Base-by-base conservation (phyloP, 2,888 invertebrate genomes). In the Lepidocyrtoides sp. region DNA sequence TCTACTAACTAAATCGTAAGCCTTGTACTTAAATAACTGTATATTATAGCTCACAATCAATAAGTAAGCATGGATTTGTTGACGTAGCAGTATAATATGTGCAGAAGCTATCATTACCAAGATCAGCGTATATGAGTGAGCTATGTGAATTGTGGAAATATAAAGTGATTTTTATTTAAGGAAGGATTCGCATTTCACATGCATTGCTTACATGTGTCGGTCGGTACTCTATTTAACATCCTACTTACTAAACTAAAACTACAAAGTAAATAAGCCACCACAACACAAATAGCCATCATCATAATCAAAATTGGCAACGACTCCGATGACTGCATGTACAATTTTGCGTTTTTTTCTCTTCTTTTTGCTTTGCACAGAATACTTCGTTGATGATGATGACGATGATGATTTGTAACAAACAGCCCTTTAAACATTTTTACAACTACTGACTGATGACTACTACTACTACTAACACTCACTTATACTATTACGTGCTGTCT, bases 241-340 rank as follows among this genome's bases (percentile, higher is more conserved):
- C 36, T 63, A 23, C 75, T 75, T 63, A 23, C 48, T 72, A 26
- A 54, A 57, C 57, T 57, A 5, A n/a, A n/a, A 23, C 17, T 44
- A 57, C 57, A 48, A 66, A 75, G 14, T 75, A 75, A 14, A 48
- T 48, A 75, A 23, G 2, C 32, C 41, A 89, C 75, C 89, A 72
- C 77, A 89, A 89, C 84, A 89, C 89, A 89, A 89, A 89, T 89
- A 84, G 84, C 89, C 84, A 79, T 85, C 85, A 85, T 85, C 85
- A 85, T 85, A 91, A 91, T 91, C 90, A 85, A 85, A 91, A 91
- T 91, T 91, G 90, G 90, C 90, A 91, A 91, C 85, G 81, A 81
- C 81, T 91, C 66, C 29, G 44, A 79, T 63, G 87, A 79, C 63
- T 51, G 44, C 77, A 51, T 60, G 10, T 17, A 41, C 29, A 26